These are phyloP conservation scores for Ptychadena robeensis DNA, from an alignment of 2,797 vertebrate species.

Conservation along the genomic window DNA sequence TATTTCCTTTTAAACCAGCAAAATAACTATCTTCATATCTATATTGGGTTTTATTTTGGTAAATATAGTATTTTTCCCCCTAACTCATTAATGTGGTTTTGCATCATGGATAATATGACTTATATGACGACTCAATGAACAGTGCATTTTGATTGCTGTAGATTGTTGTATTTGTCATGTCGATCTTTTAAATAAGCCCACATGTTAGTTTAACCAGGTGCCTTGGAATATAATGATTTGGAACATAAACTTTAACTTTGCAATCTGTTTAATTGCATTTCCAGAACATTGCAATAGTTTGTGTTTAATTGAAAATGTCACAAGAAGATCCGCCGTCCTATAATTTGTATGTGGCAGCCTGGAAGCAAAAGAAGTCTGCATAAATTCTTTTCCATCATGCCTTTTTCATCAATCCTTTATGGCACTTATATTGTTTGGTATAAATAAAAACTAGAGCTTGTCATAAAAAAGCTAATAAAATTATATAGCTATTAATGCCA, in stretches of 20 bases:
- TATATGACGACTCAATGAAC: neutral
- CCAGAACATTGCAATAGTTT: conserved; percentile 14
- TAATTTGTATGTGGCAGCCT: conserved; percentile 45
- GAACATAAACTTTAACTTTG: neutral
- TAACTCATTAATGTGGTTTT: too few species aligned
- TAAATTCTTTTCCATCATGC: conserved; percentile 38
- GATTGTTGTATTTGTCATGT: neutral
- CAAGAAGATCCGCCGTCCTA: conserved; percentile 34
- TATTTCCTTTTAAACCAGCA: too few species aligned
- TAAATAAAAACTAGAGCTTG: conserved; percentile 56
- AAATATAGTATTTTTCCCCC: too few species aligned
- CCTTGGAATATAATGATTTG: conserved; percentile 8
- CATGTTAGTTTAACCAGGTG: neutral
- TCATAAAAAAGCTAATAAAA: conserved; percentile 61
- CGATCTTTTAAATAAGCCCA: neutral
- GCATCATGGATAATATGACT: neutral
- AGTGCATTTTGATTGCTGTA: neutral
- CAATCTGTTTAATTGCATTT: neutral
- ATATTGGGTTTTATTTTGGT: too few species aligned
- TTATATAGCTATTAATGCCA: conserved; percentile 59
- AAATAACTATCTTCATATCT: too few species aligned
- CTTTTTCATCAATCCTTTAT: conserved; percentile 52
- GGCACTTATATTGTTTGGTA: conserved; percentile 54
- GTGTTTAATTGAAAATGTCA: conserved; percentile 47
- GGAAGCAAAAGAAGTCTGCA: neutral